Percentiles rank a stretch among this genome's conserved stretches.
Evolutionary conservation across 2,797 vertebrate genomes (phyloP).

Genomic region (Sebastes minor): DNA sequence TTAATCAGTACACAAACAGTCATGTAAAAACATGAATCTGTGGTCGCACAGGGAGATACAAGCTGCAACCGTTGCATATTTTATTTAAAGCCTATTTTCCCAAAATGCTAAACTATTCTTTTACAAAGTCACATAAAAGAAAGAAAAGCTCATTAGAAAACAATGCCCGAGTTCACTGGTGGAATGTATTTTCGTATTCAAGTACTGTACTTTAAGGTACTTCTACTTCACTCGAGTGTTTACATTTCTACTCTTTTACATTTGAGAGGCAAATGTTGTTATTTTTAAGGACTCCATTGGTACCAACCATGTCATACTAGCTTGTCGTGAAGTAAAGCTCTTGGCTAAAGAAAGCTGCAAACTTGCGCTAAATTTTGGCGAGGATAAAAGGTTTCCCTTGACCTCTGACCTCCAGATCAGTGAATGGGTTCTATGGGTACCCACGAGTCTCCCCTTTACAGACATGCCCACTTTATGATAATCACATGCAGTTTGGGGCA

Average conservation of each 20-base stretch:
- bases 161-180: neutral
- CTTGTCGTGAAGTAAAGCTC: too few relatives aligned
- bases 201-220: neutral
- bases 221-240: neutral
- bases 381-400: too few relatives aligned
- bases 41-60: neutral
- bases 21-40: neutral
- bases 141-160: neutral
- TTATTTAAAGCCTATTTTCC: neutral
- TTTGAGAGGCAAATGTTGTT: too few relatives aligned
- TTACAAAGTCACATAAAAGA: neutral
- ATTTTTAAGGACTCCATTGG: too few relatives aligned
- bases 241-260: neutral
- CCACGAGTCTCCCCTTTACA: too few relatives aligned
- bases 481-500: too few relatives aligned
- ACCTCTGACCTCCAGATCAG: too few relatives aligned
- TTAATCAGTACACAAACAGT: neutral
- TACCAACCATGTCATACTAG: too few relatives aligned
- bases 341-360: too few relatives aligned
- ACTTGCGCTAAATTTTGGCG: too few relatives aligned
- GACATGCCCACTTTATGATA: too few relatives aligned
- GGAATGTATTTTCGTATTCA: neutral
- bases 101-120: neutral
- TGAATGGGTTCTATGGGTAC: too few relatives aligned
- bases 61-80: neutral